Evolutionary conservation across 2,113 vertebrate species (phyloP).

Genomic region (Hylia prasina): DNA sequence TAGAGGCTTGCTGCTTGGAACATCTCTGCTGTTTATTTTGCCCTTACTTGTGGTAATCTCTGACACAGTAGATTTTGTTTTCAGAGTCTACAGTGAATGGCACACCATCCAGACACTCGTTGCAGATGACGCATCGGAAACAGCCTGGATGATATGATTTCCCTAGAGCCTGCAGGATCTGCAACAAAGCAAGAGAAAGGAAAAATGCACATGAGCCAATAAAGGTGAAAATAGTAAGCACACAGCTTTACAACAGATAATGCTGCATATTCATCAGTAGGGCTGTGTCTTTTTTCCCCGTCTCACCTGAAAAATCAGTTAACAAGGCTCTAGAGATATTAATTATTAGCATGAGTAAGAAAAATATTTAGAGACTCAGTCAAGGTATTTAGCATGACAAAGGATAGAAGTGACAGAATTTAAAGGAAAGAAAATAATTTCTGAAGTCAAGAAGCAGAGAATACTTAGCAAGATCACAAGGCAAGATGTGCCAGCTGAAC

Average conservation of each 20-base stretch:
- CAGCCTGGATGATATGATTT: conserved; percentile 95
- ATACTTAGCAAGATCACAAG: not conserved
- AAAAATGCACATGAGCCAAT: not conserved
- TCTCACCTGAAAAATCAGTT: not conserved
- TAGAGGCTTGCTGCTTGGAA: not conserved
- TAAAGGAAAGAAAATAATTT: not conserved
- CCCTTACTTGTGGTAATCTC: conserved; percentile 93
- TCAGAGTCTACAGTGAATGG: conserved; percentile 95
- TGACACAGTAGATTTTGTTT: conserved; percentile 96
- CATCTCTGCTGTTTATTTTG: not conserved
- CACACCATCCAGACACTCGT: conserved; percentile 93
- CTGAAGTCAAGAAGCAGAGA: not conserved
- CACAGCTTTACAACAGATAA: not conserved
- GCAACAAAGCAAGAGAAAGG: conserved; percentile 4
- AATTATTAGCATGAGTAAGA: not conserved
- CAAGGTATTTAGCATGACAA: not conserved
- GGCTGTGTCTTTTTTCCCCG: not conserved
- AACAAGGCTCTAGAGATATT: not conserved
- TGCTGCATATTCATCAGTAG: not conserved
- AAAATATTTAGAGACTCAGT: not conserved
- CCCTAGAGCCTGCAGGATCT: conserved; percentile 96
- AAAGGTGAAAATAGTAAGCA: not conserved
- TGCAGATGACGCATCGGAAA: conserved; percentile 94
- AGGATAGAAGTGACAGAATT: not conserved
- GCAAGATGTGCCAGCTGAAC: not conserved